Evolutionary conservation across 2,888 invertebrate species (phyloP).

Genomic region (Lasioglossum oenotherae): DNA sequence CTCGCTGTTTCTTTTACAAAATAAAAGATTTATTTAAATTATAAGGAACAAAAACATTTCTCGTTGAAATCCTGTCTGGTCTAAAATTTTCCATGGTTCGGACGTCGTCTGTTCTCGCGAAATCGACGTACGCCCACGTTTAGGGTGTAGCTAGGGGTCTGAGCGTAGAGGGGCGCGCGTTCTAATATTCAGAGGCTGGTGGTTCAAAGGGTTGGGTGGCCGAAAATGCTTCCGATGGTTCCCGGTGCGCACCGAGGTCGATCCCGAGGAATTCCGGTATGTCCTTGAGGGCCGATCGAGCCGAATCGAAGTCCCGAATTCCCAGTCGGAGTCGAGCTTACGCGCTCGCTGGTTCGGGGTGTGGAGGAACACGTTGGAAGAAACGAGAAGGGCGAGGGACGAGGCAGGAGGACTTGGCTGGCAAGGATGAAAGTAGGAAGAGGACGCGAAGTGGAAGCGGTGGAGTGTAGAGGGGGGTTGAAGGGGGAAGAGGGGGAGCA

Average conservation of each 20-base stretch:
- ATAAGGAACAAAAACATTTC: too few relatives aligned
- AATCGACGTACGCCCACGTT: neutral
- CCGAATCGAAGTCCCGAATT: slow-evolving; percentile 64
- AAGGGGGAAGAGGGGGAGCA: slow-evolving; percentile 36
- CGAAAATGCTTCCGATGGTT: slow-evolving; percentile 41
- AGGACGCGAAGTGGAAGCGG: slow-evolving; percentile 11
- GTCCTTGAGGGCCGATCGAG: slow-evolving; percentile 65
- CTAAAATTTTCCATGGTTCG: neutral
- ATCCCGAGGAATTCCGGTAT: slow-evolving; percentile 54
- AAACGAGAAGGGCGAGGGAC: neutral
- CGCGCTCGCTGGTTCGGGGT: slow-evolving; percentile 2
- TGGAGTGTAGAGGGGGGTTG: neutral
- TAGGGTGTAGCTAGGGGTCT: neutral
- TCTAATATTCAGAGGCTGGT: slow-evolving; percentile 44
- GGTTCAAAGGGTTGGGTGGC: slow-evolving; percentile 45
- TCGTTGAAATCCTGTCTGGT: neutral
- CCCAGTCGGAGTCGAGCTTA: slow-evolving; percentile 45
- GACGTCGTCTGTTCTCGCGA: neutral
- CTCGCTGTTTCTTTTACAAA: too few relatives aligned
- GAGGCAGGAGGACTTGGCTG: neutral
- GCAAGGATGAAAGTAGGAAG: neutral
- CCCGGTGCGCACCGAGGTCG: slow-evolving; percentile 4
- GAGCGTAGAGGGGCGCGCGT: neutral
- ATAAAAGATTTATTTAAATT: too few relatives aligned
- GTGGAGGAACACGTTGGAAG: neutral